Percentiles rank a stretch among this genome's conserved stretches.
phyloP scores from a whole-genome alignment of 2,888 invertebrate genomes.

The Ischnura elegans region DNA sequence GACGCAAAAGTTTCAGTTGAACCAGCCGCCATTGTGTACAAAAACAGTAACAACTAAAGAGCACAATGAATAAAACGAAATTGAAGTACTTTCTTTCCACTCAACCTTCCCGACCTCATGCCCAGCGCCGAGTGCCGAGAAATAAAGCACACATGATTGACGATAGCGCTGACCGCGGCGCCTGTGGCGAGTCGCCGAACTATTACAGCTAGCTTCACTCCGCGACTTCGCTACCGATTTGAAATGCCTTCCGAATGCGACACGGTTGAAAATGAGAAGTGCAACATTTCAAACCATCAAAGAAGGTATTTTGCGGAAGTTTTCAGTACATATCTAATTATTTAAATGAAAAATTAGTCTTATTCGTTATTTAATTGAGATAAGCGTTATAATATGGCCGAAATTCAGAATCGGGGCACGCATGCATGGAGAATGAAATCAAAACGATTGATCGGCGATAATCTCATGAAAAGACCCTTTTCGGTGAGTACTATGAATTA shows the following conservation, averaged over 20 bases:
- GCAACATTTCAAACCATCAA: neutral
- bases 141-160: neutral
- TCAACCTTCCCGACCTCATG: neutral
- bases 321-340: neutral
- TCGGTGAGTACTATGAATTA: too few relatives aligned
- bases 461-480: too few relatives aligned
- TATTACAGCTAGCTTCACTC: neutral
- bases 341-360: neutral
- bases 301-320: too few relatives aligned
- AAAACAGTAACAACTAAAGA: conserved; percentile 51
- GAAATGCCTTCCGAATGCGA: neutral
- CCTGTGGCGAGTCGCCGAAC: neutral
- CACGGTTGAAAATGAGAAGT: too few relatives aligned
- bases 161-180: neutral
- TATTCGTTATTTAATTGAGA: neutral
- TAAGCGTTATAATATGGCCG: too few relatives aligned
- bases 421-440: too few relatives aligned
- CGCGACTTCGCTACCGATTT: neutral
- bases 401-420: too few relatives aligned
- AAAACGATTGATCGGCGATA: too few relatives aligned
- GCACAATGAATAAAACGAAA: conserved; percentile 9
- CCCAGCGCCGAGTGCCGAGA: neutral
- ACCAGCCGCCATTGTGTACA: conserved; percentile 74
- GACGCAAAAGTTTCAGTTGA: conserved; percentile 75
- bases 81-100: neutral